Evolutionary conservation across 2,113 vertebrate genomes (phyloP), one percentile per base, ranked within the genome.

Genomic region (Felis chaus): DNA sequence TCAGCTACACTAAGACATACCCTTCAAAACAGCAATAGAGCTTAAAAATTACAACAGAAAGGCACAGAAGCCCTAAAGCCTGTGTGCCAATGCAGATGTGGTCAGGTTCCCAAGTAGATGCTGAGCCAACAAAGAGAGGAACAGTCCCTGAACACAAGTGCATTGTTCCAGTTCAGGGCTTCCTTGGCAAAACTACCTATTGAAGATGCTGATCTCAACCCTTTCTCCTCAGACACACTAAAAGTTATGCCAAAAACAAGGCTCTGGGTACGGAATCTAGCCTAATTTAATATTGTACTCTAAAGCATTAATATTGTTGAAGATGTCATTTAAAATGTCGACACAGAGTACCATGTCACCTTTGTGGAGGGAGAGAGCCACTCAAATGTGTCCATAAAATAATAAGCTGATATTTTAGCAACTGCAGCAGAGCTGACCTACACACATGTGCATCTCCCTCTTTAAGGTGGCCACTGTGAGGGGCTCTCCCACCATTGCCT

Each of bases 171-270:
- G 6, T 5, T 31, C 84, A 78, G 33, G 65, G 29, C 48, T 50
- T 69, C 66, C 89, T 93, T 89, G 91, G 81, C 94, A 87, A 63
- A 45, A 71, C 31, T 41, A 19, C 1, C 39, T 12, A 36, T 8
- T 1, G 7, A 94, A 95, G 78, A 82, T 73, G 91, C 85, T 95
- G 89, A 95, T 82, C 63, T 89, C 92, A 78, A 41, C 29, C 19
- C 25, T 79, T 91, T 96, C 65, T 69, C 33, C 71, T 19, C 36
- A 41, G 63, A 86, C 19, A 61, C 50, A 68, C 7, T 36, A 11
- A 83, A 53, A 53, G 12, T 15, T 19, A n/a, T 5, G 78, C 73
- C 78, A 78, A 61, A 81, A 78, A 13, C 73, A 48, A 61, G 78
- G 50, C 66, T 81, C 71, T 82, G 27, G 48, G 19, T 63, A 61